Conservation (phyloP, 1,140 invertebrate genomes). For the Aphaenogaster ashmeadi region DNA sequence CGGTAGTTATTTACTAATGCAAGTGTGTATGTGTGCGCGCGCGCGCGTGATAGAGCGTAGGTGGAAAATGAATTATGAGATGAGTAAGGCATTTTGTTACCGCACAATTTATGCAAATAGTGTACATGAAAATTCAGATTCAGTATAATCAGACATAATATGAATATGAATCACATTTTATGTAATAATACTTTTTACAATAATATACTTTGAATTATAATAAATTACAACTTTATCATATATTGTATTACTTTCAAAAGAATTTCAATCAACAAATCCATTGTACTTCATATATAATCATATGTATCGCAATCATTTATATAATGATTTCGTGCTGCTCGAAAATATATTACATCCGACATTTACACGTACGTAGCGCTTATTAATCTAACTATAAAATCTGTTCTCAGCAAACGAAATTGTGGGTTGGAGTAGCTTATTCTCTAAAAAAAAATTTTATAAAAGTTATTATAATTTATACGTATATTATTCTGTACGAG, state of each 20-base stretch:
- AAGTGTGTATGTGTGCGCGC: slow-evolving; percentile 9
- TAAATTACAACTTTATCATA: slow-evolving; percentile 6
- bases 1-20: slow-evolving; percentile 32
- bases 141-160: neutral
- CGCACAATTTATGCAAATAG: slow-evolving; percentile 40
- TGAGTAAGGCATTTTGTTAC: slow-evolving; percentile 54
- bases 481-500: neutral
- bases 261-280: neutral
- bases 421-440: neutral
- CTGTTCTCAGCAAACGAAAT: slow-evolving; percentile 10
- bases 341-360: neutral
- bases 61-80: slow-evolving; percentile 53
- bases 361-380: slow-evolving; percentile 1
- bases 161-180: slow-evolving; percentile 1
- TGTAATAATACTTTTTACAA: neutral
- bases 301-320: slow-evolving; percentile 28
- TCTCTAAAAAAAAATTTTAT: neutral
- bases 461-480: neutral
- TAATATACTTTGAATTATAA: slow-evolving; percentile 9
- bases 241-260: neutral
- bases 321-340: slow-evolving; percentile 23
- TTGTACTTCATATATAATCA: neutral
- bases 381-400: slow-evolving; percentile 35
- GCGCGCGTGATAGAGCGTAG: slow-evolving; percentile 17
- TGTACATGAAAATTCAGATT: slow-evolving; percentile 39